Conservation (phyloP, 2,888 invertebrate genomes). For the Agrilus biguttatus region DNA sequence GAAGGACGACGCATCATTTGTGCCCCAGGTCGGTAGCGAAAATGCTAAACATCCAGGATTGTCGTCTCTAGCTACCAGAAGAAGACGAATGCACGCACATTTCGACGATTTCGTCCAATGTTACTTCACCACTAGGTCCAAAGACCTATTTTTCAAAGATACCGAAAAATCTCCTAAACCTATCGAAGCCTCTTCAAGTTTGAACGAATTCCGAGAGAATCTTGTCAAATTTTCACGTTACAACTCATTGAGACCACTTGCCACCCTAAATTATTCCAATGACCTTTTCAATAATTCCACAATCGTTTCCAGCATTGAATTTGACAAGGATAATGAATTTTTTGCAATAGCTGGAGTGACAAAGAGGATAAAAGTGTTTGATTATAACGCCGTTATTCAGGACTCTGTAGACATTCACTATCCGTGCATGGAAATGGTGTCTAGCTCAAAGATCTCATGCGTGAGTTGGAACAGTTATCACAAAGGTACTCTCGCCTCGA, state of each 20-base stretch:
- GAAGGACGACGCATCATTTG: slow-evolving; percentile 16
- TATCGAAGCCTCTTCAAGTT: slow-evolving; percentile 31
- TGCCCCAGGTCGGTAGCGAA: slow-evolving; percentile 16
- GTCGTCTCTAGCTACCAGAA: slow-evolving; percentile 48
- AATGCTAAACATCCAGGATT: slow-evolving; percentile 17
- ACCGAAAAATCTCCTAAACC: slow-evolving; percentile 19
- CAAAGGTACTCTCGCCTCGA: slow-evolving; percentile 74
- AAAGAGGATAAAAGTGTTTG: slow-evolving; percentile 85
- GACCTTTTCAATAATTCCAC: slow-evolving; percentile 79
- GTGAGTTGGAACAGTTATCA: slow-evolving; percentile 89
- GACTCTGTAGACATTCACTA: slow-evolving; percentile 85
- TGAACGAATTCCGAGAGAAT: slow-evolving; percentile 71
- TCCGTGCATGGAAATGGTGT: slow-evolving; percentile 82
- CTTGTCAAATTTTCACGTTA: slow-evolving; percentile 74
- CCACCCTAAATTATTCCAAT: slow-evolving; percentile 78
- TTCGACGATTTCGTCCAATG: slow-evolving; percentile 82
- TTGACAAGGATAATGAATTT: slow-evolving; percentile 89
- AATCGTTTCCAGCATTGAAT: slow-evolving; percentile 85
- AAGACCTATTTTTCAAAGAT: slow-evolving; percentile 49
- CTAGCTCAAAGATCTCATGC: slow-evolving; percentile 86
- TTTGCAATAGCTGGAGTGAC: slow-evolving; percentile 94
- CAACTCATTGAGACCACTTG: slow-evolving; percentile 62
- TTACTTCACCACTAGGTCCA: slow-evolving; percentile 65
- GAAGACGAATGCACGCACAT: slow-evolving; percentile 67
- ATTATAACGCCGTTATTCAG: slow-evolving; percentile 71